A percentile compares a stretch with the other conserved stretches of the same genome.
phyloP scores from a whole-genome alignment of 2,888 invertebrate species.

The Xylota sylvarum region DNA sequence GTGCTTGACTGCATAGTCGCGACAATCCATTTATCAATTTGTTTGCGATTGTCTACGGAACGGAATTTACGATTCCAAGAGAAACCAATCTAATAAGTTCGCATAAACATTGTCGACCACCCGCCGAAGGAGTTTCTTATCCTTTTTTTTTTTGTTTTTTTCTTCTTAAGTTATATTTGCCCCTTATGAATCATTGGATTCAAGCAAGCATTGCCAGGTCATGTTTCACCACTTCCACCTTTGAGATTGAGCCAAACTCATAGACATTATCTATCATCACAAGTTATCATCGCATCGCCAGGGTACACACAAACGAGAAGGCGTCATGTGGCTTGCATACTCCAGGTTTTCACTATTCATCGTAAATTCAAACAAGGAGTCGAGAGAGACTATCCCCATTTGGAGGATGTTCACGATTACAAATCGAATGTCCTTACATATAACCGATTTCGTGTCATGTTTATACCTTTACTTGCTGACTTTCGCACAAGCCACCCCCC shows the following conservation, averaged over 20 bases:
- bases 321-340: conserved; percentile 30
- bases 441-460: conserved; percentile 16
- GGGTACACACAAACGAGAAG: conserved; percentile 13
- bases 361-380: conserved; percentile 28
- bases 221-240: conserved; percentile 19
- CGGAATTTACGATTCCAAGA: conserved; percentile 12
- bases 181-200: conserved; percentile 3
- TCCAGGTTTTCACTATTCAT: conserved; percentile 1
- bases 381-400: conserved; percentile 31
- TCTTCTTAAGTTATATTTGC: neutral
- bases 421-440: conserved; percentile 38
- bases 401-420: conserved; percentile 30
- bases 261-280: conserved; percentile 43
- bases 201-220: neutral
- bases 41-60: conserved; percentile 30
- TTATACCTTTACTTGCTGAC: conserved; percentile 8
- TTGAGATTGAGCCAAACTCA: conserved; percentile 21
- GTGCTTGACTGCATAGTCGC: conserved; percentile 12
- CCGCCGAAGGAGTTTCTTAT: neutral
- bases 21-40: conserved; percentile 53
- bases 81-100: conserved; percentile 28
- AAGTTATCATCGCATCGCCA: conserved; percentile 15
- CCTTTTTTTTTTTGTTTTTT: too few relatives aligned
- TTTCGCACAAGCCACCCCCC: neutral
- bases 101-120: conserved; percentile 15